Evolutionary conservation across 2,797 vertebrate species (phyloP).

Genomic region (Gymnothorax reevesii): DNA sequence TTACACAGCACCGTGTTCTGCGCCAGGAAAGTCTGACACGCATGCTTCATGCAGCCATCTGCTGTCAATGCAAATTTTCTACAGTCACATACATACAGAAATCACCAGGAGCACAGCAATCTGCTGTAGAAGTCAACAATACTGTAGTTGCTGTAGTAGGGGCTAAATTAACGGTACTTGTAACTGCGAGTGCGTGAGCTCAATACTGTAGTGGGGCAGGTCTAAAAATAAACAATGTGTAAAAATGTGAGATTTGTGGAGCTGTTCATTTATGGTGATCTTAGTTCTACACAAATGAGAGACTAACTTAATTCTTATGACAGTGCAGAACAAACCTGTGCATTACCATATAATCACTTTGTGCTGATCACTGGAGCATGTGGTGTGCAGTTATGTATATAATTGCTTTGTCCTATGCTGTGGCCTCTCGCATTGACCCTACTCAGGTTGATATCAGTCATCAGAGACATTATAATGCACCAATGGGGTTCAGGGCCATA

Average conservation of each 20-base stretch:
- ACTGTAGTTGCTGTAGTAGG: background rate
- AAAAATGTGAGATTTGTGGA: background rate
- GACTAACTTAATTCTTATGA: conserved; percentile 18
- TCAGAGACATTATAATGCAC: background rate
- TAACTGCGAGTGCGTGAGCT: background rate
- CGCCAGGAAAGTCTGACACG: background rate
- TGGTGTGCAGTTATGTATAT: background rate
- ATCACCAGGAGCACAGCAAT: background rate
- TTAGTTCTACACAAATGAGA: background rate
- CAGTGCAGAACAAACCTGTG: background rate
- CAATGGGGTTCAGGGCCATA: background rate
- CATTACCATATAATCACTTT: background rate
- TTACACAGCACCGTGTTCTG: background rate
- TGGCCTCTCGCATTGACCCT: background rate
- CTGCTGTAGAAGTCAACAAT: background rate
- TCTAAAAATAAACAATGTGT: background rate
- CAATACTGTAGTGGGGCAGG: background rate
- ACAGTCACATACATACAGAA: background rate
- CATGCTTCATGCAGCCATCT: background rate
- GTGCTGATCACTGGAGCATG: background rate
- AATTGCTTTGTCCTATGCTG: background rate
- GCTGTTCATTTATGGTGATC: background rate
- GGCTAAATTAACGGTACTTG: background rate
- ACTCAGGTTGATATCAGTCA: background rate
- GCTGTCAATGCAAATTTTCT: background rate